A percentile compares a stretch with the other conserved stretches of the same genome.
Evolutionary conservation across 2,113 vertebrate species (phyloP).

Genomic region (Gyps fulvus): DNA sequence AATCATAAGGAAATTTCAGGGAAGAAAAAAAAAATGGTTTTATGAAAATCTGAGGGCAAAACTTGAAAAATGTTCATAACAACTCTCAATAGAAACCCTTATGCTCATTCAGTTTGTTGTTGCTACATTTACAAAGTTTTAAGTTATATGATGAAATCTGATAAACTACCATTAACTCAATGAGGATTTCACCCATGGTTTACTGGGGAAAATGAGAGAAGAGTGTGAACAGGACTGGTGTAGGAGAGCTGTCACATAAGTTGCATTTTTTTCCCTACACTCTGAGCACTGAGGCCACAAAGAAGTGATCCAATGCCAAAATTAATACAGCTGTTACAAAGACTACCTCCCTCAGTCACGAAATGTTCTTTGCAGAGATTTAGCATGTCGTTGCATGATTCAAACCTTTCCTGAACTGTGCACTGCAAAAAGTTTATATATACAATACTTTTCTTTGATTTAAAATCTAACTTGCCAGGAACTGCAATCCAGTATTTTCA

Average conservation of each 20-base stretch:
- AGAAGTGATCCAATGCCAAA: not conserved
- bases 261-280: not conserved
- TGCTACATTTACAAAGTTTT: not conserved
- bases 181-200: not conserved
- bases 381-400: not conserved
- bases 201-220: not conserved
- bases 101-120: not conserved
- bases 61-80: not conserved
- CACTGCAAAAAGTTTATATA: not conserved
- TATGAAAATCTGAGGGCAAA: not conserved
- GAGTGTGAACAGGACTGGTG: not conserved
- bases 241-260: not conserved
- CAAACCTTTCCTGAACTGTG: not conserved
- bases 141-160: not conserved
- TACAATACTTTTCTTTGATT: not conserved
- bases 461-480: not conserved
- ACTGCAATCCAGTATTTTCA: slow-evolving; percentile 31
- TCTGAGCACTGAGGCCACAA: not conserved
- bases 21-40: not conserved
- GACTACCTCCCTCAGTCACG: not conserved
- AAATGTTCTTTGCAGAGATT: not conserved
- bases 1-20: not conserved
- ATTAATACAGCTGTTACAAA: not conserved
- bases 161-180: not conserved
- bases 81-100: not conserved